These are phyloP conservation scores for Dasysyrphus tricinctus DNA, from an alignment of 2,888 invertebrate genomes.

Conservation along the genomic window DNA sequence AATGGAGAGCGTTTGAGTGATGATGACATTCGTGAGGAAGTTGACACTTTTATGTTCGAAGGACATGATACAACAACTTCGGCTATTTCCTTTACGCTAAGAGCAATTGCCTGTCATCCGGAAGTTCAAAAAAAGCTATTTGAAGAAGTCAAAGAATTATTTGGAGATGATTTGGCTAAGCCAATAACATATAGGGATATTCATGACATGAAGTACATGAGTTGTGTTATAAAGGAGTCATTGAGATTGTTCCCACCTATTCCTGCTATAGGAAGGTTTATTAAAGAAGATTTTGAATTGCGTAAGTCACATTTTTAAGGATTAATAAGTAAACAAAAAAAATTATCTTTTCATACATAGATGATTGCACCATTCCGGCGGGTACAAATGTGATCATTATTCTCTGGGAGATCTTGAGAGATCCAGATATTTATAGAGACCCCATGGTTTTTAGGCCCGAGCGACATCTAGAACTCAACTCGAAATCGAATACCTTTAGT, in stretches of 20 bases:
- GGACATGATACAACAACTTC: constrained; percentile 83
- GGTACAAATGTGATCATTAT: constrained; percentile 80
- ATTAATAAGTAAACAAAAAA: constrained; percentile 78
- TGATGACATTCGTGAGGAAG: constrained; percentile 87
- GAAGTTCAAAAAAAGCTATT: constrained; percentile 79
- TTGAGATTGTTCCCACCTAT: constrained; percentile 87
- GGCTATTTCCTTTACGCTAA: constrained; percentile 80
- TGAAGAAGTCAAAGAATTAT: constrained; percentile 78
- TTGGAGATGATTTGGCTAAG: constrained; percentile 77
- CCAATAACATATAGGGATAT: constrained; percentile 78
- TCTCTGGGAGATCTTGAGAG: constrained; percentile 80
- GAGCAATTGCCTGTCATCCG: constrained; percentile 79
- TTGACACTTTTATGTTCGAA: constrained; percentile 90
- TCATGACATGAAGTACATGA: constrained; percentile 83
- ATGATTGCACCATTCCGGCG: constrained; percentile 78
- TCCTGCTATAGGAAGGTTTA: constrained; percentile 85
- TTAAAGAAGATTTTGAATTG: constrained; percentile 85
- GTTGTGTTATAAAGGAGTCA: constrained; percentile 88
- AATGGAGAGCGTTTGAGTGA: constrained; percentile 85
- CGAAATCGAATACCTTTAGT: constrained; percentile 75
- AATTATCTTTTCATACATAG: constrained; percentile 33
- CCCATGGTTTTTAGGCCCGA: constrained; percentile 80
- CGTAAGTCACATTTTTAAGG: constrained; percentile 82
- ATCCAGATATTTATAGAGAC: constrained; percentile 78
- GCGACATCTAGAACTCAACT: constrained; percentile 83